Evolutionary conservation across 2,888 invertebrate genomes (phyloP).

Genomic region (Tricholauxania praeusta): DNA sequence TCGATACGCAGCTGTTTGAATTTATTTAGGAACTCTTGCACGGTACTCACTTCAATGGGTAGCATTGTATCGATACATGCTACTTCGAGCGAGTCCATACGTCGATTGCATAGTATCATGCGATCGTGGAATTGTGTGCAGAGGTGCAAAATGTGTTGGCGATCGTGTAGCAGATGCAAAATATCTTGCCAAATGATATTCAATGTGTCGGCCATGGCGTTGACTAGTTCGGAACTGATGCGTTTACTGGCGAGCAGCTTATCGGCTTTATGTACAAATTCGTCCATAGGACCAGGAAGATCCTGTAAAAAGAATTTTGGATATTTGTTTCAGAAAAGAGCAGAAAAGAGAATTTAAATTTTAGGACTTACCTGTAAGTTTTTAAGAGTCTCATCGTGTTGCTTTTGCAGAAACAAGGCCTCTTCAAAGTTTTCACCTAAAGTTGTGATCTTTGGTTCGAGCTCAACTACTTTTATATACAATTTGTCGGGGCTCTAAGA

Average conservation of each 20-base stretch:
- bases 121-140: constrained; percentile 83
- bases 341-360: not conserved
- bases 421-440: constrained; percentile 82
- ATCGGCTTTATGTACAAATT: constrained; percentile 88
- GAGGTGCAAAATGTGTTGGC: constrained; percentile 81
- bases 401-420: constrained; percentile 79
- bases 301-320: constrained; percentile 70
- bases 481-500: constrained; percentile 86
- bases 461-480: constrained; percentile 86
- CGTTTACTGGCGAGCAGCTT: constrained; percentile 82
- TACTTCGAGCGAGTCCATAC: constrained; percentile 77
- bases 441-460: constrained; percentile 85
- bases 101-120: constrained; percentile 77
- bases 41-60: constrained; percentile 79
- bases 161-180: constrained; percentile 80
- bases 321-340: not conserved
- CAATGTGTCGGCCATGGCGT: constrained; percentile 87
- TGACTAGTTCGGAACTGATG: constrained; percentile 83
- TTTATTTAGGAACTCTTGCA: constrained; percentile 76
- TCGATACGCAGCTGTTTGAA: constrained; percentile 79
- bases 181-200: constrained; percentile 86
- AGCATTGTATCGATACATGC: constrained; percentile 77
- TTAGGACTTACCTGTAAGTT: constrained; percentile 79
- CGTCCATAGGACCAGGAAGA: constrained; percentile 90
- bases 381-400: constrained; percentile 85